Evolutionary conservation across 1,140 invertebrate species (phyloP), one percentile per base, ranked within the genome.

Genomic region (Scaptomyza hsui): DNA sequence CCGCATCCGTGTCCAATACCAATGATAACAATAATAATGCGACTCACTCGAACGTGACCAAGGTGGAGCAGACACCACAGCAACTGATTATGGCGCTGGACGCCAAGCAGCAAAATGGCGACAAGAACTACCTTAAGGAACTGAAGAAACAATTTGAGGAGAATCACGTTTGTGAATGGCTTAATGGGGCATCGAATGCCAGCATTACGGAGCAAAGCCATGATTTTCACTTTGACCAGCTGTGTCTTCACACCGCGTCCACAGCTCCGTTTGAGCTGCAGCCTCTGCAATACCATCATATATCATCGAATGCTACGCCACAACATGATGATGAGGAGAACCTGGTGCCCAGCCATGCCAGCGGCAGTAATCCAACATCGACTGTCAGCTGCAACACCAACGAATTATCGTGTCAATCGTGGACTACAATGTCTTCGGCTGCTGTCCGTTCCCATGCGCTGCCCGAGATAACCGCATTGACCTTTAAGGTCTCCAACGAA

Each of bases 241-340:
- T 89, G 2, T 74, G 78, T 42, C 26, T 18, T 19, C 63, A 78
- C 29, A 89, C 45, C 1, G 55, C 18, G n/a, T 89, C 80, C 4
- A 61, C 78, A 48, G 82, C 88, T 3, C 85, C 88, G 0, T 90
- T 83, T 32, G 21, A 62, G 0, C 48, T 82, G 16, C 45, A 76
- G 26, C 57, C 68, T 4, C 37, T 72, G 3, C 6, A 59, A 7
- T 75, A 41, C 6, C 10, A 9, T 15, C 1, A 6, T 32, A 13
- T 1, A 13, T 7, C 21, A 16, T 3, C 10, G 6, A 3, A 21
- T 9, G 21, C 12, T 9, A 15, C 7, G 3, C 12, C 29, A 32
- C 24, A 29, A 9, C 37, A 47, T 10, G 12, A 4, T 49, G 13
- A 4, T 49, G 9, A 0, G 41, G 29, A 21, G 26, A 47, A 6